Conservation (phyloP, 2,113 vertebrate genomes). For the Caranx melampygus region DNA sequence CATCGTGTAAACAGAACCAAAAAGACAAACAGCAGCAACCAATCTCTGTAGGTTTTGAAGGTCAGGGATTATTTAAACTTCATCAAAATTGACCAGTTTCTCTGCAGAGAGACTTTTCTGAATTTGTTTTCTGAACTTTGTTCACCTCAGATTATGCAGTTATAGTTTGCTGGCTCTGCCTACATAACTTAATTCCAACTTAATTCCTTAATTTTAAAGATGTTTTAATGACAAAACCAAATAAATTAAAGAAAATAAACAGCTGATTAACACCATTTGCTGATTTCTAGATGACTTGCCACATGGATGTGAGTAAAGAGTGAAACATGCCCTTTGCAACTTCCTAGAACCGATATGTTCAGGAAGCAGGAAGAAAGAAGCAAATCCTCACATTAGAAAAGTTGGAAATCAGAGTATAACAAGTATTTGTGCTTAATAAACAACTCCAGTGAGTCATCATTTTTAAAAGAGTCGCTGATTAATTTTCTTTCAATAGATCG, state of each 20-base stretch:
- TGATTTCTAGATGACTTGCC: no score
- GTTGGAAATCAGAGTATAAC: accelerated
- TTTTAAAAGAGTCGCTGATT: no score
- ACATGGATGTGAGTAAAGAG: no score
- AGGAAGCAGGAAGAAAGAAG: not conserved
- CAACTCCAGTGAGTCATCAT: no score
- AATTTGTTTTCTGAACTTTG: not conserved
- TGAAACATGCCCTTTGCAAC: no score
- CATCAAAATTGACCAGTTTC: no score
- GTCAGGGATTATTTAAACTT: constrained; percentile 1
- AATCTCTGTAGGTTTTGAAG: constrained; percentile 4
- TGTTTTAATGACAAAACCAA: not conserved
- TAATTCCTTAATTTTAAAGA: not conserved
- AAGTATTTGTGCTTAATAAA: no score
- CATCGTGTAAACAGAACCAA: not conserved
- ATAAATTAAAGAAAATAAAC: not conserved
- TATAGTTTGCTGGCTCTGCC: not conserved
- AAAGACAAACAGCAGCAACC: constrained; percentile 11
- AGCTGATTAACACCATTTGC: no score
- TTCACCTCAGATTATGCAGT: not conserved
- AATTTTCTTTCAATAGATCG: no score
- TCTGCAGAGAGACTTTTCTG: not conserved
- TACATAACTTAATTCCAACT: no score
- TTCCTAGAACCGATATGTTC: no score
- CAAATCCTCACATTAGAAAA: not conserved